phyloP scores from a whole-genome alignment of 2,797 vertebrate genomes.

The Anguilla obscura region DNA sequence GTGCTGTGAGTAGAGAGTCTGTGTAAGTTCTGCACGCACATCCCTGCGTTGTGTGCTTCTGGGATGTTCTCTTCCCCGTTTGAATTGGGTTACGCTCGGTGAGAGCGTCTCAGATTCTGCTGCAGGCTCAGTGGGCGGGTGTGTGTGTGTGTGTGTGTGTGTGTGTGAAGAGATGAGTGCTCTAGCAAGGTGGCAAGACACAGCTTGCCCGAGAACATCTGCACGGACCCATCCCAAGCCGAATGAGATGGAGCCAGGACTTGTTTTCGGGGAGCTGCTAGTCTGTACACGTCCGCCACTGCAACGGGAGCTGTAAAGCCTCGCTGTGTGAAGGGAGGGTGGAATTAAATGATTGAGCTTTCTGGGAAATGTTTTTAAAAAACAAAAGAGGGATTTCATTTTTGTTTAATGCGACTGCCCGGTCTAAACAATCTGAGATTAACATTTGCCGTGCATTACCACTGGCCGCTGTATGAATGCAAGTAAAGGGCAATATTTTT shows the following conservation, averaged over 20 bases:
- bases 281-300: constrained; percentile 80
- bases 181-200: constrained; percentile 87
- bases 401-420: constrained; percentile 20
- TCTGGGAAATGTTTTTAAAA: constrained; percentile 49
- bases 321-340: constrained; percentile 56
- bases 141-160: not conserved
- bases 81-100: constrained; percentile 68
- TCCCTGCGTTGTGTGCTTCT: constrained; percentile 30
- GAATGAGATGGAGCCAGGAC: constrained; percentile 88
- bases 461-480: constrained; percentile 10
- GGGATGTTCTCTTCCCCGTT: constrained; percentile 53
- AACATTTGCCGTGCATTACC: not conserved
- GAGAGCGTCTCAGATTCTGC: constrained; percentile 76
- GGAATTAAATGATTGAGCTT: constrained; percentile 64
- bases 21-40: not conserved
- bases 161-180: constrained; percentile 78
- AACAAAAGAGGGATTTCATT: constrained; percentile 31
- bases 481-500: constrained; percentile 11
- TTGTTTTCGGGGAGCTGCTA: constrained; percentile 91
- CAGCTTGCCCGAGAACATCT: constrained; percentile 94
- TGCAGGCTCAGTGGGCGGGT: constrained; percentile 71
- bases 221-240: constrained; percentile 89
- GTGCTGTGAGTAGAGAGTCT: not conserved
- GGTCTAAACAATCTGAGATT: constrained; percentile 11
- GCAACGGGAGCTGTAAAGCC: constrained; percentile 68